phyloP scores from a whole-genome alignment of 2,113 vertebrate species.

The Archilochus colubris region DNA sequence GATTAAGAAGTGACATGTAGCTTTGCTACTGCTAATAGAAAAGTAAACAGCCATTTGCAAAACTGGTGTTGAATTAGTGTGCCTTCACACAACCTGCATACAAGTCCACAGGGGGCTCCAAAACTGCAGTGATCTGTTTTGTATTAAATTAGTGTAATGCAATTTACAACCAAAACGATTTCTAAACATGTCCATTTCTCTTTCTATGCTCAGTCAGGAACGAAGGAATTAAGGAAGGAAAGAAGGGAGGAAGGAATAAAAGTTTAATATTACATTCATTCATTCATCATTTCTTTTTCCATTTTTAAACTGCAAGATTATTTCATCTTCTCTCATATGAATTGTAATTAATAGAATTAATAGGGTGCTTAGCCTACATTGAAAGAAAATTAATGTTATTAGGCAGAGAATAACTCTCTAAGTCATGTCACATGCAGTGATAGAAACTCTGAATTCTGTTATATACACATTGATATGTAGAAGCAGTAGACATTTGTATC shows the following conservation, averaged over 20 bases:
- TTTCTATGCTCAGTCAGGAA: neutral
- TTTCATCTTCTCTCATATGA: conserved; percentile 41
- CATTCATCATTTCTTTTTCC: conserved; percentile 10
- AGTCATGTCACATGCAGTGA: neutral
- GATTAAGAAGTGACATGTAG: neutral
- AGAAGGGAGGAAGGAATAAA: conserved; percentile 17
- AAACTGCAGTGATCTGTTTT: conserved; percentile 17
- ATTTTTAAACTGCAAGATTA: conserved; percentile 12
- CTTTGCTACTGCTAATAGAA: neutral
- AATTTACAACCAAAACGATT: conserved; percentile 26
- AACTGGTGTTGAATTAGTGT: neutral
- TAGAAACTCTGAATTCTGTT: neutral
- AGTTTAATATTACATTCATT: neutral
- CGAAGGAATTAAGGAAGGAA: neutral
- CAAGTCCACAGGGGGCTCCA: conserved; percentile 40
- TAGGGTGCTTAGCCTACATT: conserved; percentile 41
- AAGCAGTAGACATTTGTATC: neutral
- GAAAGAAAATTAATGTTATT: conserved; percentile 56
- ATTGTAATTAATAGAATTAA: conserved; percentile 47
- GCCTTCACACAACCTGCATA: neutral
- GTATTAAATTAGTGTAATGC: neutral
- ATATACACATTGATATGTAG: neutral
- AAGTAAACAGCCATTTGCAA: neutral
- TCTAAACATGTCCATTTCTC: neutral
- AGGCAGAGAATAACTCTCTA: conserved; percentile 34